phyloP scores from a whole-genome alignment of 2,113 vertebrate genomes.

The Bubo scandiacus region DNA sequence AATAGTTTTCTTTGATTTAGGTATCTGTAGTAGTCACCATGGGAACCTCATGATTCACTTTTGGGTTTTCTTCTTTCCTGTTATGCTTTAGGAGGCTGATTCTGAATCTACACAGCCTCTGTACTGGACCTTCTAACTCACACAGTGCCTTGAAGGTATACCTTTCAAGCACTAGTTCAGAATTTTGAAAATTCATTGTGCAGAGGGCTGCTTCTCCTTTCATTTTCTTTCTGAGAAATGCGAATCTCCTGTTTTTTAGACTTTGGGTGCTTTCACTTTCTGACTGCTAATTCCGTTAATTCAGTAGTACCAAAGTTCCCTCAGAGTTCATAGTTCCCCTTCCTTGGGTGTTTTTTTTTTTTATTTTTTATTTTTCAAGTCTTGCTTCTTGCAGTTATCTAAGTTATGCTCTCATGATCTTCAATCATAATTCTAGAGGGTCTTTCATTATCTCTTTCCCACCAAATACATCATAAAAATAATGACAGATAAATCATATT shows the following conservation, averaged over 20 bases:
- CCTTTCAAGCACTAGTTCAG: background rate
- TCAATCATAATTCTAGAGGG: background rate
- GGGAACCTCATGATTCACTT: background rate
- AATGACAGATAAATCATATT: background rate
- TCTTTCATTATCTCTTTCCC: background rate
- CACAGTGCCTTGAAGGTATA: background rate
- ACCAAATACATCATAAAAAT: background rate
- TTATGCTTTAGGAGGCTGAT: background rate
- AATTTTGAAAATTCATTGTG: background rate
- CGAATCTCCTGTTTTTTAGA: background rate
- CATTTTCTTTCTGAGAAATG: conserved; percentile 54
- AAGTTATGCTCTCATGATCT: background rate
- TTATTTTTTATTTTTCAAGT: background rate
- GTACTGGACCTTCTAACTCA: background rate
- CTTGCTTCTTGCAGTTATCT: background rate
- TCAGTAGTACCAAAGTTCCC: background rate
- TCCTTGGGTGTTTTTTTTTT: background rate
- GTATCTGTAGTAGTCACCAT: background rate
- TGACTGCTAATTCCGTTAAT: conserved; percentile 3
- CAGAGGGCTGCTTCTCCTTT: background rate
- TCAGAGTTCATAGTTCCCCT: background rate
- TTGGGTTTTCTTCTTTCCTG: background rate
- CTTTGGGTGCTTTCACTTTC: background rate
- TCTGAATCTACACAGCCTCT: background rate
- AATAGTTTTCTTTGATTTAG: background rate